These are phyloP conservation scores for Cephus rjabovi DNA, from an alignment of 2,888 invertebrate genomes.

Conservation along the genomic window DNA sequence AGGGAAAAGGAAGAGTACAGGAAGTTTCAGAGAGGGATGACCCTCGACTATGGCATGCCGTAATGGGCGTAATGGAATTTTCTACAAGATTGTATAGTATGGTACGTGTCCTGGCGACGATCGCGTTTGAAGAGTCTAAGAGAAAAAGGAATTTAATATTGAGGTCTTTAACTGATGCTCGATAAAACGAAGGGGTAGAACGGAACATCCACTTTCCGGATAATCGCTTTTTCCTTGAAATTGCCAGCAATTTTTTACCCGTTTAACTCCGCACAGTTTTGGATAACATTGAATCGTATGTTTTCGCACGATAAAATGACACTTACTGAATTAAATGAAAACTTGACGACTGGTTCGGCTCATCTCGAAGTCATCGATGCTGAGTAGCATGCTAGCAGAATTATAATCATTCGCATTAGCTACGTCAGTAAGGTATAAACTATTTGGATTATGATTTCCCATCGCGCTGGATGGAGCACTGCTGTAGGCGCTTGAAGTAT, in stretches of 20 bases:
- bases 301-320: not conserved
- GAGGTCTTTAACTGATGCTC: not conserved
- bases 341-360: conserved; percentile 62
- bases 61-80: conserved; percentile 27
- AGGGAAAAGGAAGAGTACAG: not conserved
- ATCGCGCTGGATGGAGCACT: conserved; percentile 63
- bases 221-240: not conserved
- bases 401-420: conserved; percentile 51
- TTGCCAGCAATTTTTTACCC: not conserved
- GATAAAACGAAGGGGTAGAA: not conserved
- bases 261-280: not conserved
- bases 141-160: conserved; percentile 24
- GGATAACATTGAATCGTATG: not conserved
- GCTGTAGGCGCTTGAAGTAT: conserved; percentile 63
- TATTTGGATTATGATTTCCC: conserved; percentile 60
- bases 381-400: conserved; percentile 61
- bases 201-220: not conserved
- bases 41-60: not conserved
- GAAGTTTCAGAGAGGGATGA: not conserved
- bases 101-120: not conserved
- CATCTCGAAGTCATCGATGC: conserved; percentile 62
- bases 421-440: conserved; percentile 53
- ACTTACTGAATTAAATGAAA: conserved; percentile 49
- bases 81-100: conserved; percentile 9
- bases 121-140: conserved; percentile 5